Evolutionary conservation across 2,113 vertebrate species (phyloP), one percentile per base, ranked within the genome.

Genomic region (Solea solea): DNA sequence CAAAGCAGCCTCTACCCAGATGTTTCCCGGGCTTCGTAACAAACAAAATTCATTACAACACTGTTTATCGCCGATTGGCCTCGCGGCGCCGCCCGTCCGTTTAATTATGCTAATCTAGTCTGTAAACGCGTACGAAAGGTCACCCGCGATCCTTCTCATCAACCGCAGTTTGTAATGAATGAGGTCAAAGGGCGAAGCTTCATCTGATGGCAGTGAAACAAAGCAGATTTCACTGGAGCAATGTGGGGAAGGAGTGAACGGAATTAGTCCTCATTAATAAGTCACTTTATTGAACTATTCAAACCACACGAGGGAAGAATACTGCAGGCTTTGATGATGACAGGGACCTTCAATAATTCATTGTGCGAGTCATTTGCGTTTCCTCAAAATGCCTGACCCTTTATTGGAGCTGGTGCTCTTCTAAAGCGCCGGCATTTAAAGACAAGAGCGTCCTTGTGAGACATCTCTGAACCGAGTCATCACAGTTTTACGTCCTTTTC

Each of bases 221-320:
- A 88, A 90, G 70, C 51, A 64, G 44, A 57, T 21, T 81, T 86
- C 69, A 62, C 64, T 72, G 42, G 52, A 72, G 79, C 41, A 74
- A 64, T 78, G 69, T 45, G 75, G 76, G 74, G 78, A 85, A 58
- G 73, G 81, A 84, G 63, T 64, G 21, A 73, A 77, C 88, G 82
- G 88, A 88, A 92, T 93, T 91, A 92, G 79, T 71, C 70, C 74
- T 86, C 85, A 91, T 94, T 90, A 92, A 92, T 89, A 91, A 91
- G 53, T 91, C 51, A 89, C 82, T 86, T 91, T 89, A 88, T 90
- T 89, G 86, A 91, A 87, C 82, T 87, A 83, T 89, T 93, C 88
- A 90, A 91, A 87, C 80, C 84, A 76, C 80, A 79, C 72, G 84
- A 89, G 84, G 82, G 76, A 82, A 86, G 87, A 90, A 90, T 78